Base-by-base conservation (phyloP, 2,113 vertebrate genomes). In the Gallinago media region DNA sequence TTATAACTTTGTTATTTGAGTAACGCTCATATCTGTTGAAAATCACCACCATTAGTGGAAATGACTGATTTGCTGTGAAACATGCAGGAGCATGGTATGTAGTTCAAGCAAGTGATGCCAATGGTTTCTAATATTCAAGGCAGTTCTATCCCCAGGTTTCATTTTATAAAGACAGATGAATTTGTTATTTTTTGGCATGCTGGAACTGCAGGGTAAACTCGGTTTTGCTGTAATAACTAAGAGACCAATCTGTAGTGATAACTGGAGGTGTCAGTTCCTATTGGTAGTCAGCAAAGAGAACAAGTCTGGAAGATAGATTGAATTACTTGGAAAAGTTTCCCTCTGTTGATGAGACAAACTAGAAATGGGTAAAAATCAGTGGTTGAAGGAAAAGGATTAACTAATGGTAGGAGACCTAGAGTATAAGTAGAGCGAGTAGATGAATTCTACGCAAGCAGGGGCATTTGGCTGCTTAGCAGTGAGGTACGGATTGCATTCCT, bases 101-200 rank as follows among this genome's bases (percentile, higher is more conserved):
- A 0, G 0, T 70, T 85, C 40, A 67, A 66, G 55, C 31, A 47
- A 36, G 50, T 3, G 6, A 46, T 2, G 8, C 36, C 58, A 58
- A 1, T 54, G 72, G 17, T 80, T 94, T 85, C 78, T 54, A 0
- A 46, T 59, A 77, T 63, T 72, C 42, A 18, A 76, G 36, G 23
- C 27, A 66, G 17, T 62, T 90, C 23, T 73, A 58, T 66, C 10
- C 12, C 13, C 17, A n/a, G 34, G 27, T 91, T 94, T 65, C 15
- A 7, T 80, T 76, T 85, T 46, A 15, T 59, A 50, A 46, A 25
- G 55, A 76, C 70, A 75, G 36, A 67, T 79, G 8, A 88, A n/a
- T 59, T 78, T 7, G 4, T 61, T 85, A 4, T 70, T 82, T 92
- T 56, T 68, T 44, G 85, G n/a, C 31, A n/a, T 46, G 15, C 42